Percentiles rank a stretch among this genome's conserved stretches.
Evolutionary conservation across 2,888 invertebrate species (phyloP).

Genomic region (Melinaea marsaeus): DNA sequence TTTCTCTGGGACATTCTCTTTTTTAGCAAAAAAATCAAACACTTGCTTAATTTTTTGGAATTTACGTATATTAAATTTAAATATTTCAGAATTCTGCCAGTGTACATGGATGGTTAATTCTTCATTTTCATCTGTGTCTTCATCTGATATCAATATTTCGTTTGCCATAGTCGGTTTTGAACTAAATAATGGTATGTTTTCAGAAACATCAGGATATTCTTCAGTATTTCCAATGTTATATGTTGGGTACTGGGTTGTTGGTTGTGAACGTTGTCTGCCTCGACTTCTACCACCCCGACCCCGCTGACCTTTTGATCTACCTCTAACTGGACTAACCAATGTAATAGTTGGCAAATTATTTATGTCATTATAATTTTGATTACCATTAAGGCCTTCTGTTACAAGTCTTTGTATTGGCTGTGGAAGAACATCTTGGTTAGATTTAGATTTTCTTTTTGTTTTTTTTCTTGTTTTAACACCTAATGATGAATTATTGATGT

Average conservation of each 20-base stretch:
- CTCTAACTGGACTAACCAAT: slow-evolving; percentile 19
- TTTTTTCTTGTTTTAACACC: too few species aligned
- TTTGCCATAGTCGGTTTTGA: slow-evolving; percentile 32
- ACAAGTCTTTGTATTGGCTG: too few species aligned
- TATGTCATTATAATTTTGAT: too few species aligned
- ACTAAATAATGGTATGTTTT: slow-evolving; percentile 49
- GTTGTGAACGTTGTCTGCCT: too few species aligned
- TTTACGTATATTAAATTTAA: slow-evolving; percentile 59
- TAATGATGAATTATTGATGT: too few species aligned
- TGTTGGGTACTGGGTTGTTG: slow-evolving; percentile 34
- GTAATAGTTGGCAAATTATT: too few species aligned
- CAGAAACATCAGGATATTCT: slow-evolving; percentile 56
- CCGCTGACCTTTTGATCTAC: slow-evolving; percentile 19
- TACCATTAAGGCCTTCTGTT: too few species aligned
- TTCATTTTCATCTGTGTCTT: slow-evolving; percentile 56
- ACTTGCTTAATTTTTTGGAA: slow-evolving; percentile 61
- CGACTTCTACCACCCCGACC: slow-evolving; percentile 6
- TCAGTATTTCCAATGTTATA: slow-evolving; percentile 59
- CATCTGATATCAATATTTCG: slow-evolving; percentile 32
- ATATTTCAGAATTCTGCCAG: slow-evolving; percentile 62
- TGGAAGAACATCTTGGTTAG: too few species aligned
- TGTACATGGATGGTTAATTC: slow-evolving; percentile 67
- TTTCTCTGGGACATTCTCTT: slow-evolving; percentile 50
- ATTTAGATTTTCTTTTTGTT: too few species aligned
- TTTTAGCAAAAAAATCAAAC: slow-evolving; percentile 57